A percentile compares a stretch with the other conserved stretches of the same genome.
phyloP scores from a whole-genome alignment of 92 coral and sea anemone species.

The Porites lobata region DNA sequence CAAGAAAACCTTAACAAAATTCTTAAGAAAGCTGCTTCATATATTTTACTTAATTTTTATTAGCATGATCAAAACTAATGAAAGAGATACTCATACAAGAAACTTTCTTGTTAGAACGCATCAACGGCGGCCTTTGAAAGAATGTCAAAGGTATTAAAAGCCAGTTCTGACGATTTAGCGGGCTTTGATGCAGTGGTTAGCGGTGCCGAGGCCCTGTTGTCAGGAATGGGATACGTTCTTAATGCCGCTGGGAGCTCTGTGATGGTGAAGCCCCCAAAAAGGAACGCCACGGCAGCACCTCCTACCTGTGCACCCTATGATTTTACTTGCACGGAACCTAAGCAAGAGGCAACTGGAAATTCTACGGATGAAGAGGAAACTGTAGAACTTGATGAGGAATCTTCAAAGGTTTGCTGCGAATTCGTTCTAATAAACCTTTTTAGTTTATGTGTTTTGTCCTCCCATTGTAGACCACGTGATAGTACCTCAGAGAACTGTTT shows the following conservation, averaged over 20 bases:
- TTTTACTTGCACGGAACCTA: conserved; percentile 14
- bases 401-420: conserved; percentile 12
- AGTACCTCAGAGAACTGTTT: too few relatives aligned
- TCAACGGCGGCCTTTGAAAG: conserved; percentile 38
- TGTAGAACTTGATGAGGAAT: conserved; percentile 42
- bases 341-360: neutral
- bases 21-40: too few relatives aligned
- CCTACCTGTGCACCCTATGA: conserved; percentile 45
- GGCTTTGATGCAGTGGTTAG: conserved; percentile 52
- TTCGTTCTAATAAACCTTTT: neutral
- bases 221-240: conserved; percentile 64
- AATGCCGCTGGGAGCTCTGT: conserved; percentile 54
- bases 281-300: conserved; percentile 31
- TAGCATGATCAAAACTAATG: neutral
- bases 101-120: conserved; percentile 28
- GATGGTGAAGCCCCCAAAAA: conserved; percentile 4
- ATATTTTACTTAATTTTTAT: too few relatives aligned
- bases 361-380: conserved; percentile 29
- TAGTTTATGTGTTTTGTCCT: neutral
- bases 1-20: too few relatives aligned
- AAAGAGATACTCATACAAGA: neutral
- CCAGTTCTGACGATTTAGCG: conserved; percentile 48
- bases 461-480: too few relatives aligned
- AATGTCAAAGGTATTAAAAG: conserved; percentile 36
- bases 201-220: conserved; percentile 52